phyloP scores from a whole-genome alignment of 2,888 invertebrate genomes.

The Blastobasis lacticolella region DNA sequence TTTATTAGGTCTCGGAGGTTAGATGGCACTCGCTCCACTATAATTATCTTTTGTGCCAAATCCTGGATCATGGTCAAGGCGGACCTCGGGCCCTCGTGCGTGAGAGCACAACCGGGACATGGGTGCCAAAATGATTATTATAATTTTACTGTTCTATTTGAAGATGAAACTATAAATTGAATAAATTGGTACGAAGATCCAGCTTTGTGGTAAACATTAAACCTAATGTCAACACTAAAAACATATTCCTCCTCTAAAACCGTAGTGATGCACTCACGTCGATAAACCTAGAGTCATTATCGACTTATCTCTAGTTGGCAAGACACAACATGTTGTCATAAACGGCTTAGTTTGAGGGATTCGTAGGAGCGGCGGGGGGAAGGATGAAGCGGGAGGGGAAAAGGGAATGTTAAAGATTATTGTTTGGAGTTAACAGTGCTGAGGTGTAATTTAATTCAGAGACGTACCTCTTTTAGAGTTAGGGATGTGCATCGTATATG shows the following conservation, averaged over 20 bases:
- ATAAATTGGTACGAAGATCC: no score
- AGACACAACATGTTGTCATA: slow-evolving; percentile 45
- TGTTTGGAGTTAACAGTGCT: slow-evolving; percentile 56
- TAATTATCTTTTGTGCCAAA: no score
- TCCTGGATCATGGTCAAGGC: no score
- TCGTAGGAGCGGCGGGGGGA: slow-evolving; percentile 11
- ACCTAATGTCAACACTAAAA: no score
- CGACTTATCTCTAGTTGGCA: slow-evolving; percentile 48
- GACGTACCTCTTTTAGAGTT: slow-evolving; percentile 49
- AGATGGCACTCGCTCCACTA: no score
- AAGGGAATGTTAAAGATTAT: slow-evolving; percentile 59
- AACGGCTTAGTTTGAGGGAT: slow-evolving; percentile 38
- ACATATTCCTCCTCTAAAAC: background rate
- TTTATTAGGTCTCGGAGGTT: no score
- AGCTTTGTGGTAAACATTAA: no score
- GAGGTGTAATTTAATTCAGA: slow-evolving; percentile 68
- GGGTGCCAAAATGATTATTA: no score
- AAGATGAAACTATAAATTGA: no score
- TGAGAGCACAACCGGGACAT: no score
- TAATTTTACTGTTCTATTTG: no score
- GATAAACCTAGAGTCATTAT: slow-evolving; percentile 36
- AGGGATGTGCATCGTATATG: slow-evolving; percentile 12
- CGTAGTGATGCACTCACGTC: background rate
- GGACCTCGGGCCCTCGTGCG: no score
- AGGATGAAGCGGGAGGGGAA: slow-evolving; percentile 11